Conservation (phyloP, 2,113 vertebrate genomes). For the Dasypus novemcinctus region DNA sequence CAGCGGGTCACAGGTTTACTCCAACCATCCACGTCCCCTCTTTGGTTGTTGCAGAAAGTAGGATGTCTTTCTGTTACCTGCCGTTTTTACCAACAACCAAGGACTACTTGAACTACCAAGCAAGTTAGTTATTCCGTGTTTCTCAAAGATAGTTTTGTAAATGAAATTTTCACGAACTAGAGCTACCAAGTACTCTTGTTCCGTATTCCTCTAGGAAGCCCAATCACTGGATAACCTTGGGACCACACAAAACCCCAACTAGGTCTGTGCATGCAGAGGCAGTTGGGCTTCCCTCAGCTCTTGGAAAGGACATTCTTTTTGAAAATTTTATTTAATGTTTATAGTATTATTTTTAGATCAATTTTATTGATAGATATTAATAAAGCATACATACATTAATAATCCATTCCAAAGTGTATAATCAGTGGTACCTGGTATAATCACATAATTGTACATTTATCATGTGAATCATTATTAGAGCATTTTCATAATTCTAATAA, state of each 20-base stretch:
- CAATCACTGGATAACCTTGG: neutral
- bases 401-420: too few relatives aligned
- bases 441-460: too few relatives aligned
- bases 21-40: neutral
- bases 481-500: too few relatives aligned
- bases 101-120: neutral
- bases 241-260: neutral
- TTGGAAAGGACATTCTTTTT: neutral
- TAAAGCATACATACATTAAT: too few relatives aligned
- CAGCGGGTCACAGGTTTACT: neutral
- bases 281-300: neutral
- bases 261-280: neutral
- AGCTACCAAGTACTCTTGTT: neutral
- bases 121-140: neutral
- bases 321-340: neutral
- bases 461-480: too few relatives aligned
- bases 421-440: too few relatives aligned
- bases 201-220: neutral
- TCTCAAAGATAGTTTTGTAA: neutral
- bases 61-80: neutral
- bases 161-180: constrained; percentile 6
- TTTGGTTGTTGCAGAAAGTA: neutral
- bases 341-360: too few relatives aligned
- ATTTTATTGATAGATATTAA: too few relatives aligned
- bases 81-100: neutral